These are phyloP conservation scores for Temnothorax ravouxi DNA, from an alignment of 2,888 invertebrate genomes.

Conservation along the genomic window DNA sequence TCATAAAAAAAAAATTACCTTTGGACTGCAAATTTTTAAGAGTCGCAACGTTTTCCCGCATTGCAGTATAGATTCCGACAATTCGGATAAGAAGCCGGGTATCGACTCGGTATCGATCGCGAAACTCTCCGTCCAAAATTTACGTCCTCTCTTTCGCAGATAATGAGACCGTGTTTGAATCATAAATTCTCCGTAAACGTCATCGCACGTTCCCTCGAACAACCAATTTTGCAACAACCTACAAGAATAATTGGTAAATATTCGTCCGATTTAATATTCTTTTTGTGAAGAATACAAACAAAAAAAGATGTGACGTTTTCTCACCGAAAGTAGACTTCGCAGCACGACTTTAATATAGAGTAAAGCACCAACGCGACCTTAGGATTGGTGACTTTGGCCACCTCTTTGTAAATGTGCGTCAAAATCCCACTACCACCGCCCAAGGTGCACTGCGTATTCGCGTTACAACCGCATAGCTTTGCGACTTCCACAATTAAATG, in stretches of 20 bases:
- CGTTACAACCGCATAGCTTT: conserved; percentile 80
- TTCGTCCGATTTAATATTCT: background rate
- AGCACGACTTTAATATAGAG: conserved; percentile 88
- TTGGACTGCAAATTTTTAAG: conserved; percentile 90
- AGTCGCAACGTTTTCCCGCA: conserved; percentile 93
- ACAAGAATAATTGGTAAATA: conserved; percentile 68
- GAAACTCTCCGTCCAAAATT: conserved; percentile 91
- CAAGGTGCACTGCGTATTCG: conserved; percentile 64
- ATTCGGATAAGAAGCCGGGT: conserved; percentile 90
- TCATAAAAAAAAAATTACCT: conserved; percentile 86
- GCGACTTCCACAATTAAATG: conserved; percentile 80
- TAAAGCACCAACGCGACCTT: conserved; percentile 88
- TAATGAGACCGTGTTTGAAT: conserved; percentile 91
- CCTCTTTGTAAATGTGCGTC: conserved; percentile 90
- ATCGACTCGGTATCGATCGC: conserved; percentile 87
- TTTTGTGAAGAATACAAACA: background rate
- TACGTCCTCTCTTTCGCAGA: conserved; percentile 89
- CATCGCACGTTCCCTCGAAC: conserved; percentile 94
- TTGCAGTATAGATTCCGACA: conserved; percentile 90
- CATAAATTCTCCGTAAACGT: conserved; percentile 94
- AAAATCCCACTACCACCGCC: conserved; percentile 88
- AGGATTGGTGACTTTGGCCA: conserved; percentile 88
- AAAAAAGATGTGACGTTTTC: conserved; percentile 56
- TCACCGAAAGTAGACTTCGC: conserved; percentile 89
- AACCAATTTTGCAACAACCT: conserved; percentile 94